Evolutionary conservation across 2,113 vertebrate genomes (phyloP), one percentile per base, ranked within the genome.

Genomic region (Cepphus grylle): DNA sequence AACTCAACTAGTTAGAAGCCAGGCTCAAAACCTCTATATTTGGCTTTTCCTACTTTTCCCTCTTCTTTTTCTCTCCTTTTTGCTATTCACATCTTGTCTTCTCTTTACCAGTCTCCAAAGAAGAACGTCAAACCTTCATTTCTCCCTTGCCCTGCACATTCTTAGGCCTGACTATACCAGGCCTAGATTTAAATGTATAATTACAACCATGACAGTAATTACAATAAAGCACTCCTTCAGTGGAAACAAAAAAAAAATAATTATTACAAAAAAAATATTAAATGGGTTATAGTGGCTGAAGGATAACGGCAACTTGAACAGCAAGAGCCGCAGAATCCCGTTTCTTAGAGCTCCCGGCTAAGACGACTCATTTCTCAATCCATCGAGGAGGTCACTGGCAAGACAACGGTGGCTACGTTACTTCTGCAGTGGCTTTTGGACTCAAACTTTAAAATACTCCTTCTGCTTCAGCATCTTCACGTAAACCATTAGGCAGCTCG

Each of bases 381-480:
- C 95, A 93, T 66, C 6, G 14, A 97, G 86, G 63, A 94, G 96
- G 93, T 92, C 85, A 86, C 94, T 95, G 96, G 97, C 96, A 97
- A 96, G 96, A 97, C 22, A 50, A 94, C 5, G 50, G 95, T 91
- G 96, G 96, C 96, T 94, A 87, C 9, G 61, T 87, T 91, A 92
- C 94, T 96, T 97, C 89, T 91, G 91, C 74, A 90, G 96, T 86
- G 94, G 92, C 80, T 90, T 92, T 79, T 47, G 70, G 81, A 67
- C 72, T 81, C 84, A 40, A 40, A 40, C 30, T 80, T 79, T 47
- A 42, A 79, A 81, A 94, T 72, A 40, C 62, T 94, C 82, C 79
- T 81, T 55, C 91, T 93, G 70, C 92, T 96, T 93, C 86, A 80
- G 79, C 50, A 86, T 89, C 88, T 90, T 95, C 25, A 12, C 6